Conservation (phyloP, 2,888 invertebrate genomes). For the Automeris io region DNA sequence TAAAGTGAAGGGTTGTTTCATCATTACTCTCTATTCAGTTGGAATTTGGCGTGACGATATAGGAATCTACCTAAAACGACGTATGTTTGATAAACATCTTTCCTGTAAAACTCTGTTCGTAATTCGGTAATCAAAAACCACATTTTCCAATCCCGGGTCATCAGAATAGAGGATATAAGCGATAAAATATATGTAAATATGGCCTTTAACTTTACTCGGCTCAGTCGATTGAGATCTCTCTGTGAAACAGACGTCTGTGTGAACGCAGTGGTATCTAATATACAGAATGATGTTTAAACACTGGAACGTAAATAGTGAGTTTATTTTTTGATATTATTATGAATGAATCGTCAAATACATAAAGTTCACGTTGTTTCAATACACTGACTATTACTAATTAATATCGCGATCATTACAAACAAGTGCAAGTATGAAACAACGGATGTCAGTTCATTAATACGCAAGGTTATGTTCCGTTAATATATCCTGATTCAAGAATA, state of each 20-base stretch:
- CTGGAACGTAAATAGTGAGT: background rate
- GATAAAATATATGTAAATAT: constrained; percentile 25
- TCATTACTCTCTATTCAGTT: too few species aligned
- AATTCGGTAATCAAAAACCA: constrained; percentile 1
- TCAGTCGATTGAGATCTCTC: constrained; percentile 22
- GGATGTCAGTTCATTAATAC: background rate
- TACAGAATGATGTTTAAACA: background rate
- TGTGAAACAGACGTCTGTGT: constrained; percentile 23
- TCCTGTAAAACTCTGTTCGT: background rate
- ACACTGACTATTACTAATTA: background rate
- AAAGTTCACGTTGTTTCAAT: background rate
- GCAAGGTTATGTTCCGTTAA: background rate
- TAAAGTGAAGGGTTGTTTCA: too few species aligned
- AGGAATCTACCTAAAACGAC: too few species aligned
- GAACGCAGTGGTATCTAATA: background rate
- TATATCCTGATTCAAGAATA: background rate
- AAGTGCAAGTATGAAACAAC: background rate
- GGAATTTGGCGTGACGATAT: too few species aligned
- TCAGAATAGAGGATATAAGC: constrained; percentile 17
- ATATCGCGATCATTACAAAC: background rate
- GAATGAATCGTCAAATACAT: background rate
- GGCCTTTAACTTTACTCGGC: constrained; percentile 16
- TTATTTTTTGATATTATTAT: background rate
- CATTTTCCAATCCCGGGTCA: constrained; percentile 2
- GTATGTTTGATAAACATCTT: too few species aligned